Evolutionary conservation across 2,113 vertebrate genomes (phyloP).

Genomic region (Saccopteryx leptura): DNA sequence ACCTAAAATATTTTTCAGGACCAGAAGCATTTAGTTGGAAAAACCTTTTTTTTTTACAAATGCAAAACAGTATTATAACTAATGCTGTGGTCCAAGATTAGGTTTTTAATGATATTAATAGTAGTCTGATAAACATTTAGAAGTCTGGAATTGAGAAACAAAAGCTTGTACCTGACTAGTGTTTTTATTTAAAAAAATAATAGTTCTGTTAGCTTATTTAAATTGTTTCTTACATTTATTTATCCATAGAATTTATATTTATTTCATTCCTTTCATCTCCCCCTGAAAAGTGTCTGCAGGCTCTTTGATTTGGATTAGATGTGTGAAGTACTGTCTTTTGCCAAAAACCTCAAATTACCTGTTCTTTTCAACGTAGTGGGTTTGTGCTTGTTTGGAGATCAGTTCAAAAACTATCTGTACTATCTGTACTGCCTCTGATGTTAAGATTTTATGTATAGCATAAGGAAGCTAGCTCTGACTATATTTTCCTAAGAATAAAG

Average conservation of each 20-base stretch:
- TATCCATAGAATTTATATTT: conserved; percentile 84
- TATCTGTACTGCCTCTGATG: conserved; percentile 87
- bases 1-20: conserved; percentile 77
- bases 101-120: conserved; percentile 76
- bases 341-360: conserved; percentile 86
- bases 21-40: conserved; percentile 68
- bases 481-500: conserved; percentile 88
- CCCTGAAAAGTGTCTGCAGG: conserved; percentile 83
- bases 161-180: conserved; percentile 85
- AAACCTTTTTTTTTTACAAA: conserved; percentile 64
- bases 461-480: conserved; percentile 88
- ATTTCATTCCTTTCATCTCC: conserved; percentile 83
- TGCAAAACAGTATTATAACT: conserved; percentile 77
- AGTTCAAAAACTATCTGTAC: conserved; percentile 86
- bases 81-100: conserved; percentile 74
- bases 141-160: conserved; percentile 84
- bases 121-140: conserved; percentile 81
- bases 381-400: conserved; percentile 87
- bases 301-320: conserved; percentile 84
- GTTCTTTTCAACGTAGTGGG: conserved; percentile 84
- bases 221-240: conserved; percentile 83
- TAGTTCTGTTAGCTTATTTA: conserved; percentile 82
- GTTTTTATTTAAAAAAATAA: conserved; percentile 79
- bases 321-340: conserved; percentile 86
- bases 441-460: conserved; percentile 87